phyloP scores from a whole-genome alignment of 2,888 invertebrate genomes.

The Philereme vetulata region DNA sequence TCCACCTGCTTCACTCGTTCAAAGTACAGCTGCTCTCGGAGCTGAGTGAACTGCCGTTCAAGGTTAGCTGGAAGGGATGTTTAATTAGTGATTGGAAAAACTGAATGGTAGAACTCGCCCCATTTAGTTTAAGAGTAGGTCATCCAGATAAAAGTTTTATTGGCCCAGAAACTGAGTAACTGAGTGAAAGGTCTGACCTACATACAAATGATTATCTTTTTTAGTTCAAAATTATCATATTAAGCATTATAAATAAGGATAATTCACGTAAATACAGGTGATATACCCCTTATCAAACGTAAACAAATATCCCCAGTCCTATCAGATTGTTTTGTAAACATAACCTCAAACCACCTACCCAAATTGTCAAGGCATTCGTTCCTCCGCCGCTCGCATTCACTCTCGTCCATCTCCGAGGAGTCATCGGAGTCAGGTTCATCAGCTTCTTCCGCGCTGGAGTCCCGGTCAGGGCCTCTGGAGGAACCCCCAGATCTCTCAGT shows the following conservation, averaged over 20 bases:
- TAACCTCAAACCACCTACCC: slow-evolving; percentile 77
- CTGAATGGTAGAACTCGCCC: not conserved
- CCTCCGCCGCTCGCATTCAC: slow-evolving; percentile 93
- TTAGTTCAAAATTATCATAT: not conserved
- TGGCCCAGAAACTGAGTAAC: not conserved
- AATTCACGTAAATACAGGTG: not conserved
- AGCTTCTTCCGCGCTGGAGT: slow-evolving; percentile 90
- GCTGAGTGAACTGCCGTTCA: slow-evolving; percentile 93
- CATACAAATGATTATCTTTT: not conserved
- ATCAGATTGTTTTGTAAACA: slow-evolving; percentile 75
- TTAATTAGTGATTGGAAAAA: not conserved
- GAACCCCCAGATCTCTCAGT: slow-evolving; percentile 87
- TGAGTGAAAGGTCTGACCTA: slow-evolving; percentile 21
- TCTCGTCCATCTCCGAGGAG: slow-evolving; percentile 96
- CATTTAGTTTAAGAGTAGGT: not conserved
- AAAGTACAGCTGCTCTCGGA: slow-evolving; percentile 94
- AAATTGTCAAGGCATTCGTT: slow-evolving; percentile 93
- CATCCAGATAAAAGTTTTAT: not conserved
- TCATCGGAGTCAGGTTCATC: slow-evolving; percentile 93
- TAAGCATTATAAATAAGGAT: not conserved
- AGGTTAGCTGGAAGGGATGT: slow-evolving; percentile 85
- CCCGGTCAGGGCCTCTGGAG: slow-evolving; percentile 86
- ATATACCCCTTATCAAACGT: slow-evolving; percentile 11
- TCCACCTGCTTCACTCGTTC: slow-evolving; percentile 92
- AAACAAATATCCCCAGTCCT: slow-evolving; percentile 20